Evolutionary conservation across 2,113 vertebrate genomes (phyloP), one percentile per base, ranked within the genome.

Genomic region (Neopipo cinnamomea): DNA sequence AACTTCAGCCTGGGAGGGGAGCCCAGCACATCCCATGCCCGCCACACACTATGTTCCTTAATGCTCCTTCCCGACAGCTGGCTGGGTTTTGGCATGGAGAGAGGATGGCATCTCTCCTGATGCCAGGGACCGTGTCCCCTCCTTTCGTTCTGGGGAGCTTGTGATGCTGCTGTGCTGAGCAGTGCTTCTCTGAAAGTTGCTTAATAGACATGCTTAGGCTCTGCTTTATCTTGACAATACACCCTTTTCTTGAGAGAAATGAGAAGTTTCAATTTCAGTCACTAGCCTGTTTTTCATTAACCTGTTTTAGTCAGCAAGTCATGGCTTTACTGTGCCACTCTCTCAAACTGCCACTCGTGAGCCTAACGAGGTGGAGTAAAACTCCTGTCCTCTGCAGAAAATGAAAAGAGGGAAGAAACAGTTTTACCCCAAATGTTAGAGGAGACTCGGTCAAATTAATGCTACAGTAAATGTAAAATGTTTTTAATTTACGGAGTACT

Each of bases 181-280:
- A 3, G 63, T 2, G 2, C 86, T 84, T 81, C 88, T 89, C 90
- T 89, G 56, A 56, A 95, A 76, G 85, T 84, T 72, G 78, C 81
- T 96, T 82, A 72, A 90, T 50, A 90, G 95, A 59, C 65, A 42
- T 0, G 4, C 71, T 49, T 46, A 28, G 56, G 27, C 74, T 85
- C 55, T 70, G 5, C 80, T 88, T 85, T 58, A 19, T 91, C 75
- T 93, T 56, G 85, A 88, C 88, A 88, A 67, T 88, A 42, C 72
- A 74, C 50, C 89, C 88, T 93, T 91, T 96, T 96, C 95, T 93
- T 53, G 88, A 88, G 95, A 96, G 95, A 95, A 97, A 96, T 44
- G 50, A 85, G 91, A 83, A 91, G 92, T 96, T 96, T 97, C 93
- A 77, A 23, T 97, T 94, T 97, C 88, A 95, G 67, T 97, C 94